Evolutionary conservation across 1,140 invertebrate genomes (phyloP).

Genomic region (Mamestra configurata): DNA sequence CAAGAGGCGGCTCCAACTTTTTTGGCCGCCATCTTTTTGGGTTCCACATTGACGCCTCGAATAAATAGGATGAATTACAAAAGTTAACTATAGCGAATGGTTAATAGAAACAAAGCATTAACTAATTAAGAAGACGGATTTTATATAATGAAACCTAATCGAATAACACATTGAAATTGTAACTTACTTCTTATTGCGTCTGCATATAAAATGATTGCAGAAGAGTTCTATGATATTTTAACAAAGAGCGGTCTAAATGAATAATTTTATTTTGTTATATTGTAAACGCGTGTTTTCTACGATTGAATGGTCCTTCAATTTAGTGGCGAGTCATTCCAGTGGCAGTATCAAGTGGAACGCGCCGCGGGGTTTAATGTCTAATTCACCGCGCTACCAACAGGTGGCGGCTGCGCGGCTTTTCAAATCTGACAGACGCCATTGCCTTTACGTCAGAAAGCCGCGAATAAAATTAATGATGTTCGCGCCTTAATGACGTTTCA

Average conservation of each 20-base stretch:
- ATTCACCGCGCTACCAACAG: conserved; percentile 87
- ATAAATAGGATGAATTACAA: conserved; percentile 48
- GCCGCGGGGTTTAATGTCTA: conserved; percentile 83
- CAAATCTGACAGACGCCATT: conserved; percentile 87
- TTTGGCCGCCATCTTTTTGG: conserved; percentile 77
- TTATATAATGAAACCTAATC: conserved; percentile 27
- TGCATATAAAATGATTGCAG: conserved; percentile 2
- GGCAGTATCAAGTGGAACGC: conserved; percentile 82
- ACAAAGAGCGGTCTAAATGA: conserved; percentile 37
- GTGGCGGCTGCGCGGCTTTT: conserved; percentile 84
- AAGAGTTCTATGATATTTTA: background rate
- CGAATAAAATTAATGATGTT: conserved; percentile 88
- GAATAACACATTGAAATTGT: background rate
- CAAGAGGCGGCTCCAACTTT: conserved; percentile 77
- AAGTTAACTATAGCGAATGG: conserved; percentile 28
- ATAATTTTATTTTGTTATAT: conserved; percentile 43
- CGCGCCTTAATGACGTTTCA: conserved; percentile 87
- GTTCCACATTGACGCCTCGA: conserved; percentile 72
- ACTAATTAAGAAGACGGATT: conserved; percentile 5
- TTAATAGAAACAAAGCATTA: conserved; percentile 36
- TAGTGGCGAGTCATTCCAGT: conserved; percentile 83
- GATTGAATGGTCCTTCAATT: conserved; percentile 55
- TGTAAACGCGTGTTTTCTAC: conserved; percentile 49
- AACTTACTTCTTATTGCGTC: conserved; percentile 9
- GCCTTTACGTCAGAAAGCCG: conserved; percentile 86